Percentiles rank a stretch among this genome's conserved stretches.
Conservation (phyloP, 1,140 invertebrate species). For the Stegodyphus mimosarum region DNA sequence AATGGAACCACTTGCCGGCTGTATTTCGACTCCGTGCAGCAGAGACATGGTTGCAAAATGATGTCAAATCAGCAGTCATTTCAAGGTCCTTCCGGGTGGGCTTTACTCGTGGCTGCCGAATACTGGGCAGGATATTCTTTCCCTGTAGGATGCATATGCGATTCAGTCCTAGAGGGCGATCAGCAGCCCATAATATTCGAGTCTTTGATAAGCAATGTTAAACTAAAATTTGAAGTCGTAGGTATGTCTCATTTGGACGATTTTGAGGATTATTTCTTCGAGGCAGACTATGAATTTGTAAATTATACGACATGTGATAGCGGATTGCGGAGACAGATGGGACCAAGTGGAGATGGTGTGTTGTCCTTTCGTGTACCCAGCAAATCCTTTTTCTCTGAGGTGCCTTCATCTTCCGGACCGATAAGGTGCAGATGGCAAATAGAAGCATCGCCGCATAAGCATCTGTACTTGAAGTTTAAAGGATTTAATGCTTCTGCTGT, state of each 20-base stretch:
- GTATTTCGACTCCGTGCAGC: conserved; percentile 44
- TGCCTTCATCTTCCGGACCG: conserved; percentile 17
- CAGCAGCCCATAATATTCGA: conserved; percentile 15
- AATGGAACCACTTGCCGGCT: neutral
- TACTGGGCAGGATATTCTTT: conserved; percentile 39
- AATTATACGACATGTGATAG: conserved; percentile 69
- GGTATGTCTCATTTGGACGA: conserved; percentile 84
- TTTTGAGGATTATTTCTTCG: conserved; percentile 84
- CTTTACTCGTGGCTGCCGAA: conserved; percentile 33
- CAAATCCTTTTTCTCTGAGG: neutral
- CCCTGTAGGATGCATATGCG: conserved; percentile 33
- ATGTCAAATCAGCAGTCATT: neutral
- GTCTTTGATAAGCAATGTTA: conserved; percentile 73
- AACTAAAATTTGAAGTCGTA: conserved; percentile 80
- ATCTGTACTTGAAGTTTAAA: conserved; percentile 62
- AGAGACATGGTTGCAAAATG: conserved; percentile 50
- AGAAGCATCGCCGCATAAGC: conserved; percentile 57
- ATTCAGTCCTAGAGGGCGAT: neutral
- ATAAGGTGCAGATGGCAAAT: conserved; percentile 62
- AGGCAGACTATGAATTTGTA: conserved; percentile 84
- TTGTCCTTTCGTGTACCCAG: conserved; percentile 42
- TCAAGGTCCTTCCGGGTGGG: neutral
- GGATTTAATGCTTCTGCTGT: conserved; percentile 43
- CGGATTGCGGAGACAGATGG: conserved; percentile 43
- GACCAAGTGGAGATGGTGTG: conserved; percentile 51